Evolutionary conservation across 2,113 vertebrate genomes (phyloP).

Genomic region (Dromiciops gliroides): DNA sequence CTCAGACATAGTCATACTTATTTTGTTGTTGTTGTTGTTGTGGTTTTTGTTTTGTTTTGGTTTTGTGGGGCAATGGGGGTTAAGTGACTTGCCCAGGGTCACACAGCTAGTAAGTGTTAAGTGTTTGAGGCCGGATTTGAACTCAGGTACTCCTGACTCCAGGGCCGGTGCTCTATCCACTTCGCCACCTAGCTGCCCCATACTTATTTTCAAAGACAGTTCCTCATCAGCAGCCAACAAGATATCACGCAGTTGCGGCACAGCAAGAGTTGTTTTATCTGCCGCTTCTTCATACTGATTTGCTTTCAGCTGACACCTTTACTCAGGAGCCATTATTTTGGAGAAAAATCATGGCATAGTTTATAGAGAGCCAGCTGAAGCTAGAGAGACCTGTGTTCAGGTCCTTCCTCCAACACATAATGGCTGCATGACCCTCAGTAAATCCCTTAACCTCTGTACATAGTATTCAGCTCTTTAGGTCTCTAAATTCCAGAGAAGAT

Average conservation of each 20-base stretch:
- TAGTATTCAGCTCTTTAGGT: not conserved
- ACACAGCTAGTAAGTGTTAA: no score
- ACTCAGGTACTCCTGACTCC: no score
- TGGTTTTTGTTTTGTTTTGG: no score
- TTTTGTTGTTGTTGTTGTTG: no score
- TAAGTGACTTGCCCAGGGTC: no score
- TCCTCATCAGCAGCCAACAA: slow-evolving; percentile 37
- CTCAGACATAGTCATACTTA: slow-evolving; percentile 43
- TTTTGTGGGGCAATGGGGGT: no score
- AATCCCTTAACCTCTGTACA: not conserved
- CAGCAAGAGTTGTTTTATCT: not conserved
- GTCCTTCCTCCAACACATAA: not conserved
- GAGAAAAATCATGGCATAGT: not conserved
- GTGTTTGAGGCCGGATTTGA: no score
- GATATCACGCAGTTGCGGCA: slow-evolving; percentile 23
- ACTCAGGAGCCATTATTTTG: not conserved
- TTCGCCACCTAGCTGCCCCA: no score
- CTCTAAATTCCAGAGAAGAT: not conserved
- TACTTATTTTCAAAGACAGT: slow-evolving; percentile 42
- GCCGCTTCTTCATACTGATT: slow-evolving; percentile 40
- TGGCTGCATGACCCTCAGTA: not conserved
- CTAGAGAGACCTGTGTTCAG: not conserved
- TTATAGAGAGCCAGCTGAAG: not conserved
- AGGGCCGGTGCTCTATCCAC: no score
- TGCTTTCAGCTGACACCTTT: slow-evolving; percentile 35